phyloP scores from a whole-genome alignment of 2,797 vertebrate genomes.

The Dipus sagitta region DNA sequence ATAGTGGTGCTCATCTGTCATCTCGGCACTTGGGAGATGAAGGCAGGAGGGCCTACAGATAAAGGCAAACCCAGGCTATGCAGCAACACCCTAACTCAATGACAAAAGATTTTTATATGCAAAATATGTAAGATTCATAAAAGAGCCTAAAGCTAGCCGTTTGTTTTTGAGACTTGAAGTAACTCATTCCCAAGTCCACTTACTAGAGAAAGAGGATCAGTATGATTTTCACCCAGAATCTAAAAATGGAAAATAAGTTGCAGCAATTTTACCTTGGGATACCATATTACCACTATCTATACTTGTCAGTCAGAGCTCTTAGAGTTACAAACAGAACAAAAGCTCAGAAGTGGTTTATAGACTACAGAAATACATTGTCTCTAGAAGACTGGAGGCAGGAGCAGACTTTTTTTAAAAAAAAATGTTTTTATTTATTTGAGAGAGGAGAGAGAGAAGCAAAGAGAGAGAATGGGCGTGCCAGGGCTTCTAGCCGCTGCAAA shows the following conservation, averaged over 20 bases:
- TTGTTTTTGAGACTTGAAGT: background rate
- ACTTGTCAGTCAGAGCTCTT: background rate
- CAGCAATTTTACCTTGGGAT: constrained; percentile 3
- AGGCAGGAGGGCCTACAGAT: background rate
- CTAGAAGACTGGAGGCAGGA: background rate
- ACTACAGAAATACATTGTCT: background rate
- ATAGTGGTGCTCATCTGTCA: background rate
- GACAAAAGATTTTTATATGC: background rate
- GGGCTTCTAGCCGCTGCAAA: no score
- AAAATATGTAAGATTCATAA: constrained; percentile 36
- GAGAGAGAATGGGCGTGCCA: no score
- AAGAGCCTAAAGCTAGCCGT: background rate
- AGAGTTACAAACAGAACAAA: background rate
- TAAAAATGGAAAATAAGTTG: background rate
- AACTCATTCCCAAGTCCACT: constrained; percentile 17
- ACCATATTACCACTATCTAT: background rate
- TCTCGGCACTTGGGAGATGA: background rate
- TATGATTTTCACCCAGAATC: constrained; percentile 16
- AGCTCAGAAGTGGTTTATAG: background rate
- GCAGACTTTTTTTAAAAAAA: background rate
- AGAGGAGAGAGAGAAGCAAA: no score
- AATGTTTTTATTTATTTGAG: no score
- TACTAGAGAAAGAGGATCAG: background rate
- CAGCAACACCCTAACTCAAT: background rate
- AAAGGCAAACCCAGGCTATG: background rate